phyloP scores from a whole-genome alignment of 1,140 invertebrate species.

The Maniola jurtina region DNA sequence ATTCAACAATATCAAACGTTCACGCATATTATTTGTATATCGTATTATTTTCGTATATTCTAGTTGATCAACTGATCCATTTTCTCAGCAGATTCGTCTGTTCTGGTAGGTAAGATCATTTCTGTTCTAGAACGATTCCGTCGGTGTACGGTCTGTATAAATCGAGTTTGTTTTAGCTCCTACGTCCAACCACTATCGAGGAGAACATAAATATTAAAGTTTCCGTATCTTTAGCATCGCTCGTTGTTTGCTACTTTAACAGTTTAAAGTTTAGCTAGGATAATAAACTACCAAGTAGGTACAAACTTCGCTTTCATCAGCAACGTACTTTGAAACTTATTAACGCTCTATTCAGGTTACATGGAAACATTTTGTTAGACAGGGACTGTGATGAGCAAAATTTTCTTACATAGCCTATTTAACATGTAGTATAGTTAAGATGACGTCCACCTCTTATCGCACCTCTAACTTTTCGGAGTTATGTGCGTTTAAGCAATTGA shows the following conservation, averaged over 20 bases:
- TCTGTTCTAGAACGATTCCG: no score
- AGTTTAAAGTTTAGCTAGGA: constrained; percentile 15
- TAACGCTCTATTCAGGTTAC: neutral
- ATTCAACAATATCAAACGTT: no score
- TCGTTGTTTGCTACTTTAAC: constrained; percentile 17
- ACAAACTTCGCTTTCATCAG: constrained; percentile 17
- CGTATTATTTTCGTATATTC: no score
- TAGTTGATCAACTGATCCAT: no score
- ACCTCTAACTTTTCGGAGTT: no score
- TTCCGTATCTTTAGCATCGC: constrained; percentile 20
- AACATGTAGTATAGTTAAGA: no score
- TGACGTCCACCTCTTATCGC: no score
- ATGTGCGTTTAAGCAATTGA: no score
- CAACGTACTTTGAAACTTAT: constrained; percentile 13
- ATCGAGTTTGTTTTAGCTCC: constrained; percentile 7
- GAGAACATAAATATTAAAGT: constrained; percentile 17
- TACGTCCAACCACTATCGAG: constrained; percentile 11
- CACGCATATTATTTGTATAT: no score
- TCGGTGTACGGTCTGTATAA: neutral
- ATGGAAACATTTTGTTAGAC: neutral
- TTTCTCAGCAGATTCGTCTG: no score
- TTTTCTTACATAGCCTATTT: no score
- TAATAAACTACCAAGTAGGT: constrained; percentile 16
- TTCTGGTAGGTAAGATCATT: no score
- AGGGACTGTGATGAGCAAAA: neutral